Percentiles rank a stretch among this genome's conserved stretches.
Evolutionary conservation across 1,140 invertebrate species (phyloP).

Genomic region (Papilio glaucus): DNA sequence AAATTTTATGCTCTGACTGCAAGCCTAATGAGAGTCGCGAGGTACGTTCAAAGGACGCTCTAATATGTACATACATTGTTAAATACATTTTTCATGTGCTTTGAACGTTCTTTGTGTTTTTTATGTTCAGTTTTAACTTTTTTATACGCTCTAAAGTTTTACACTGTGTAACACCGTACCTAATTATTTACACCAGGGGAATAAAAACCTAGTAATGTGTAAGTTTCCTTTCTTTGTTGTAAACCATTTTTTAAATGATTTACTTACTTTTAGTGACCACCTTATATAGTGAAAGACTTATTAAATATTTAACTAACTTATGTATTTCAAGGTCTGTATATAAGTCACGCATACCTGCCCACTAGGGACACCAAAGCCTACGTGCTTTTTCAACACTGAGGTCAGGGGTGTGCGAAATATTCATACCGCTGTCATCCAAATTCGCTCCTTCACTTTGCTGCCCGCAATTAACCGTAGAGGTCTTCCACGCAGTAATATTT

Average conservation of each 20-base stretch:
- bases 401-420: neutral
- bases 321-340: no score
- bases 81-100: constrained; percentile 11
- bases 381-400: neutral
- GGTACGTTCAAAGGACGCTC: constrained; percentile 13
- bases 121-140: neutral
- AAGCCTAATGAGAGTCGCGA: neutral
- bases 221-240: no score
- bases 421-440: neutral
- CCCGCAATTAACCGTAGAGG: no score
- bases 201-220: no score
- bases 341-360: neutral
- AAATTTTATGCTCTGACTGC: neutral
- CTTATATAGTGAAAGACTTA: neutral
- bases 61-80: constrained; percentile 4
- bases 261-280: neutral
- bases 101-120: constrained; percentile 5
- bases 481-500: no score
- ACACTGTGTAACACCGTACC: neutral
- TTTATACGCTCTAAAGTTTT: neutral
- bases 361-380: neutral
- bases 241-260: no score
- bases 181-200: neutral
- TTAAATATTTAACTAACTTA: no score
- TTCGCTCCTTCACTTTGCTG: neutral